phyloP scores from a whole-genome alignment of 2,113 vertebrate genomes.

The Alethe castanea region DNA sequence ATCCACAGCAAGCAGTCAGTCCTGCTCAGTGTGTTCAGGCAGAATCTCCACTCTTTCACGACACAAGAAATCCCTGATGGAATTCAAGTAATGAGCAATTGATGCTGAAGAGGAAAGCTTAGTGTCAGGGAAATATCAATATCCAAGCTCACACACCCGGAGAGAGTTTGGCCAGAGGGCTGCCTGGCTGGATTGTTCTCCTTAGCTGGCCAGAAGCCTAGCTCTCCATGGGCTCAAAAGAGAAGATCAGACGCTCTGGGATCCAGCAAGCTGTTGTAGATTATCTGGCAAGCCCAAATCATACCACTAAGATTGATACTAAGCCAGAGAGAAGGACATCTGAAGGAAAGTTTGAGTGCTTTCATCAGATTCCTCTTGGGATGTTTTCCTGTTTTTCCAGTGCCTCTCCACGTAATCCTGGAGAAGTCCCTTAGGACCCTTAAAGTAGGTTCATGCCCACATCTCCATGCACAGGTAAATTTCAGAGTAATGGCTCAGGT shows the following conservation, averaged over 20 bases:
- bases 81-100: conserved; percentile 36
- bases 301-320: not conserved
- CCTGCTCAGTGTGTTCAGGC: conserved; percentile 36
- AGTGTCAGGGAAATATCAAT: conserved; percentile 11
- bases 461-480: not conserved
- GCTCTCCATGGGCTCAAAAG: not conserved
- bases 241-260: not conserved
- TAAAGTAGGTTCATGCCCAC: not conserved
- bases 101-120: conserved; percentile 14
- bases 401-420: not conserved
- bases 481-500: not conserved
- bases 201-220: conserved; percentile 1
- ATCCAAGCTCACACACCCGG: not conserved
- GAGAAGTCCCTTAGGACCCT: not conserved
- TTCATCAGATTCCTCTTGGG: not conserved
- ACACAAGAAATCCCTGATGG: conserved; percentile 31
- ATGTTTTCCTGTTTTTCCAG: not conserved
- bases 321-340: not conserved
- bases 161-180: not conserved
- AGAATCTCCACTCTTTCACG: conserved; percentile 16
- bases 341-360: not conserved
- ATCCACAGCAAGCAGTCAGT: conserved; percentile 27
- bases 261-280: not conserved
- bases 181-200: not conserved
- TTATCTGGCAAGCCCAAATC: conserved; percentile 12